These are phyloP conservation scores for Platorchestia sp. DNA, from an alignment of 1,140 invertebrate species.

Conservation along the genomic window DNA sequence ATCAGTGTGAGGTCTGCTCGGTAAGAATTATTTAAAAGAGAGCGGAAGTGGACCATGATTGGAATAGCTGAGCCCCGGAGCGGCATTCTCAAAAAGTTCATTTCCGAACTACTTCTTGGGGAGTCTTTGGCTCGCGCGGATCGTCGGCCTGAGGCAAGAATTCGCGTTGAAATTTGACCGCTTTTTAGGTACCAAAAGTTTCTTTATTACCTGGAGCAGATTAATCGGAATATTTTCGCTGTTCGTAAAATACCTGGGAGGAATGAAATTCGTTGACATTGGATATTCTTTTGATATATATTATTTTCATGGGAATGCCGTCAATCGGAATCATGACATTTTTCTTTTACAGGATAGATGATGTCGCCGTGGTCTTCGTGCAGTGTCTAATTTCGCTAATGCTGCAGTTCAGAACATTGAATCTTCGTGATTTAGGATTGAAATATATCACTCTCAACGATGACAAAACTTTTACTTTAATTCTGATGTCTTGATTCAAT, in stretches of 20 bases:
- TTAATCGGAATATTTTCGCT: neutral
- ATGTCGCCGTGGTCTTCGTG: neutral
- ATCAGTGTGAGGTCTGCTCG: neutral
- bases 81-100: neutral
- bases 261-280: neutral
- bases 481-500: neutral
- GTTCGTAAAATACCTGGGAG: too few species aligned
- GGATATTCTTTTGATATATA: neutral
- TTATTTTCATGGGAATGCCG: too few species aligned
- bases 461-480: neutral
- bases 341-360: neutral
- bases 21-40: neutral
- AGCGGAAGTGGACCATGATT: neutral
- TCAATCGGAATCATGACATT: neutral
- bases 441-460: neutral
- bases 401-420: neutral
- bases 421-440: neutral
- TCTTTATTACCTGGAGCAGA: neutral
- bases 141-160: neutral
- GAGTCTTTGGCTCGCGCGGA: neutral
- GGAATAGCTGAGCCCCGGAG: neutral
- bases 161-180: neutral
- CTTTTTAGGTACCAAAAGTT: neutral
- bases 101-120: neutral
- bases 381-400: neutral